A percentile compares a stretch with the other conserved stretches of the same genome.
These are phyloP conservation scores for Apamea anceps DNA, from an alignment of 2,888 invertebrate genomes.

Conservation along the genomic window DNA sequence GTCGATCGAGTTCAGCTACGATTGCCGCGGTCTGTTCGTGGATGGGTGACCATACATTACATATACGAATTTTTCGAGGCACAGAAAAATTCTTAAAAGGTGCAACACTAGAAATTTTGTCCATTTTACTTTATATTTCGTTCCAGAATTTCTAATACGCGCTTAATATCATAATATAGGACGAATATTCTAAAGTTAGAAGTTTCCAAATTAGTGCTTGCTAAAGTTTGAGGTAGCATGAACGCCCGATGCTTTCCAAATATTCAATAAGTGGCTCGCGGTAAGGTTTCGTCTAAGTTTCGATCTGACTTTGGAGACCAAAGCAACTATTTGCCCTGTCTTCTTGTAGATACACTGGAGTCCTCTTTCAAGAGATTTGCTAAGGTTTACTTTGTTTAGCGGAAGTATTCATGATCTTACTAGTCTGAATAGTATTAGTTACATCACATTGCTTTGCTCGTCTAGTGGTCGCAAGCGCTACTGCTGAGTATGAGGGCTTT, in stretches of 20 bases:
- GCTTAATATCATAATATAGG: slow-evolving; percentile 18
- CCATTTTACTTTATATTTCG: slow-evolving; percentile 14
- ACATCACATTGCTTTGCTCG: not conserved
- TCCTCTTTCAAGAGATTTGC: not conserved
- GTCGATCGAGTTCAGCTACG: not conserved
- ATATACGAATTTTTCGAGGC: too few relatives aligned
- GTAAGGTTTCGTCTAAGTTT: slow-evolving; percentile 23
- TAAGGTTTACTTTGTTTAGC: not conserved
- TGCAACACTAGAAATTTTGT: not conserved
- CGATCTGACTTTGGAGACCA: slow-evolving; percentile 27
- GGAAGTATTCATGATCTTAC: slow-evolving; percentile 4
- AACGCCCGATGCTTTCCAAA: slow-evolving; percentile 43
- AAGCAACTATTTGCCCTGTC: slow-evolving; percentile 28
- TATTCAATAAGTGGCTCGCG: slow-evolving; percentile 44
- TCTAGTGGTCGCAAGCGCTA: not conserved
- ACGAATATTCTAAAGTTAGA: slow-evolving; percentile 29
- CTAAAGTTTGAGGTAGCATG: slow-evolving; percentile 31
- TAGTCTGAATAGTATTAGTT: not conserved
- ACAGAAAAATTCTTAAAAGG: too few relatives aligned
- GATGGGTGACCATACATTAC: too few relatives aligned
- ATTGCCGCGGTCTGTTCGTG: not conserved
- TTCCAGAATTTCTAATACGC: not conserved
- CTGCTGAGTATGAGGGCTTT: too few relatives aligned
- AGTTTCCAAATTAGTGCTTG: slow-evolving; percentile 52
- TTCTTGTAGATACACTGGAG: slow-evolving; percentile 4